These are phyloP conservation scores for Scleropages formosus DNA, from an alignment of 2,797 vertebrate species.

Conservation along the genomic window DNA sequence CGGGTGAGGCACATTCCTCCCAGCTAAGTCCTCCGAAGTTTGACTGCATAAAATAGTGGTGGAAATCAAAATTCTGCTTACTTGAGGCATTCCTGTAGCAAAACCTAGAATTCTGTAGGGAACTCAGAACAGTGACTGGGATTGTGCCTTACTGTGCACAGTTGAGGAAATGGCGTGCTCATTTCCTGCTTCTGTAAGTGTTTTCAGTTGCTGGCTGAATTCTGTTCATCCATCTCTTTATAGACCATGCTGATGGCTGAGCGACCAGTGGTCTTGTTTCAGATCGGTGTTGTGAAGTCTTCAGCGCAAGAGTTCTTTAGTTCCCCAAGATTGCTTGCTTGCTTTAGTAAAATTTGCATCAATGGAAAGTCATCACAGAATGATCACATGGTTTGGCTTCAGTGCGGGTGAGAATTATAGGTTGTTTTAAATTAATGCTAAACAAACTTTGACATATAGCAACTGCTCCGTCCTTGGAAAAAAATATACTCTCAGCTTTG, in stretches of 20 bases:
- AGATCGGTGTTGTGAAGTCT: constrained; percentile 31
- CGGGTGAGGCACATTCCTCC: neutral
- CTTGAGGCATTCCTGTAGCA: constrained; percentile 6
- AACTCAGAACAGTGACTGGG: constrained; percentile 40
- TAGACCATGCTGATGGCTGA: no score
- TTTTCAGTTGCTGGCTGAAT: no score
- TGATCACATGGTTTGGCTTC: constrained; percentile 9
- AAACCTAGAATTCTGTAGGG: neutral
- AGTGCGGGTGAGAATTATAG: neutral
- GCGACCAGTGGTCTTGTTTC: no score
- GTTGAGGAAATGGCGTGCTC: no score
- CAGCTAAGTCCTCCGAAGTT: neutral
- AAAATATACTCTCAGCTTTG: neutral
- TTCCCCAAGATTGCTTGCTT: neutral
- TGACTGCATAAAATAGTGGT: neutral
- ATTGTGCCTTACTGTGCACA: no score
- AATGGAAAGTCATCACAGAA: neutral
- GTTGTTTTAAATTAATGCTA: neutral
- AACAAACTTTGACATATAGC: neutral
- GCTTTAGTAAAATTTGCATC: neutral
- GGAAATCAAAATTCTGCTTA: neutral
- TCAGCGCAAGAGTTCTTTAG: neutral
- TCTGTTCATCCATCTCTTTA: no score
- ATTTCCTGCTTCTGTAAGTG: no score
- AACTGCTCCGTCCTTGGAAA: neutral